These are phyloP conservation scores for Dusona sp. DNA, from an alignment of 2,888 invertebrate species.

Conservation along the genomic window DNA sequence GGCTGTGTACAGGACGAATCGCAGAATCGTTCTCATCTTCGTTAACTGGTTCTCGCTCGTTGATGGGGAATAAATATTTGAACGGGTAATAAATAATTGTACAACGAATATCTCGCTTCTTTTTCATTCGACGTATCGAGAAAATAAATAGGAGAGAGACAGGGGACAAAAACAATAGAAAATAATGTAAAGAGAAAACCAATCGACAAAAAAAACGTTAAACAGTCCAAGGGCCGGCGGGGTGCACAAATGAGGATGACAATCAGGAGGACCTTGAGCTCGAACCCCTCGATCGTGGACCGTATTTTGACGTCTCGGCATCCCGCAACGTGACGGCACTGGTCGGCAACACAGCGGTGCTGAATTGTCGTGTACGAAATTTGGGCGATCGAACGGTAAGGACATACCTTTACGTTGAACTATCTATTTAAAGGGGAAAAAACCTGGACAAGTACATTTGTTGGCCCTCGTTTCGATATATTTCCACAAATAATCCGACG, in stretches of 20 bases:
- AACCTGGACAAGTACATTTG: too few species aligned
- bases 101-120: slow-evolving; percentile 2
- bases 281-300: slow-evolving; percentile 87
- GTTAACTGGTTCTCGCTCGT: not conserved
- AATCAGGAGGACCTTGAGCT: slow-evolving; percentile 83
- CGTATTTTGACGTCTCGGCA: slow-evolving; percentile 90
- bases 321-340: slow-evolving; percentile 92
- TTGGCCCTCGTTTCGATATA: too few species aligned
- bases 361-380: slow-evolving; percentile 91
- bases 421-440: not conserved
- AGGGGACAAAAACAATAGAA: not conserved
- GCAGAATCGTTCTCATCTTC: not conserved
- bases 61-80: slow-evolving; percentile 8
- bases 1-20: not conserved
- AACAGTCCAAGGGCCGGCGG: slow-evolving; percentile 79
- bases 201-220: slow-evolving; percentile 49
- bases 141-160: not conserved
- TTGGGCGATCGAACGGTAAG: slow-evolving; percentile 92
- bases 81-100: not conserved
- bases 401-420: not conserved
- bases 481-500: too few species aligned
- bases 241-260: slow-evolving; percentile 82
- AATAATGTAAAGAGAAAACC: slow-evolving; percentile 22
- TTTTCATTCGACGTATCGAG: not conserved
- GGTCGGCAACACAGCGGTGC: slow-evolving; percentile 91